Percentiles rank a stretch among this genome's conserved stretches.
These are phyloP conservation scores for Brachylomia viminalis DNA, from an alignment of 2,888 invertebrate genomes.

Conservation along the genomic window DNA sequence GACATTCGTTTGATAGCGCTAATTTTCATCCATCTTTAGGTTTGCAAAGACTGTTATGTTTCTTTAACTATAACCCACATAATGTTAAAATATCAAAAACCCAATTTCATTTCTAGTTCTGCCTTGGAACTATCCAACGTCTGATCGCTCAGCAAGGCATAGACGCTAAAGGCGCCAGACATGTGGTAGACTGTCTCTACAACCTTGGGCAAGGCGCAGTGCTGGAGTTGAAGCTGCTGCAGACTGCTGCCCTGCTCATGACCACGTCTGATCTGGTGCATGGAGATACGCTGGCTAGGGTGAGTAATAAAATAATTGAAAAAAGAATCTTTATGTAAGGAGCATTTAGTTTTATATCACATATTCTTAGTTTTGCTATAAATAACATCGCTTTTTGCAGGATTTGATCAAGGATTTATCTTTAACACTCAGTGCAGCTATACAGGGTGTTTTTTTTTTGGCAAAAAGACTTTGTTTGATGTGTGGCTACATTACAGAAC, in stretches of 20 bases:
- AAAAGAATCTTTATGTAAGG: not conserved
- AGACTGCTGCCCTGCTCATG: slow-evolving; percentile 97
- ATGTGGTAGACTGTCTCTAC: slow-evolving; percentile 98
- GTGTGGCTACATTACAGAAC: not conserved
- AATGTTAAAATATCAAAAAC: not conserved
- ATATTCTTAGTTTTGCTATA: too few species aligned
- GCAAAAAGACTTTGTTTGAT: not conserved
- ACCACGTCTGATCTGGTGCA: slow-evolving; percentile 99
- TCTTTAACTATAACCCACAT: not conserved
- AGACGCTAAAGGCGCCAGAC: slow-evolving; percentile 97
- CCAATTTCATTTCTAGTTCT: slow-evolving; percentile 91
- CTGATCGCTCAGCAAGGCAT: slow-evolving; percentile 97
- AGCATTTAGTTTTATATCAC: too few species aligned
- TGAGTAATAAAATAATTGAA: slow-evolving; percentile 79
- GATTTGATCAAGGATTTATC: not conserved
- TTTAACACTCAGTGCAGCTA: not conserved
- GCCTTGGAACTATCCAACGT: slow-evolving; percentile 98
- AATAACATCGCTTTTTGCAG: too few species aligned
- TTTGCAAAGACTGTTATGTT: not conserved
- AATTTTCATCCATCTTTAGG: too few species aligned
- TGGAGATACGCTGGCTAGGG: slow-evolving; percentile 98
- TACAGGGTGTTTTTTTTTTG: not conserved
- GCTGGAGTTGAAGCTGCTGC: slow-evolving; percentile 98
- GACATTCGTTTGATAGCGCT: too few species aligned
- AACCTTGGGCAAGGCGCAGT: slow-evolving; percentile 98